Base-by-base conservation (phyloP, 1,140 invertebrate genomes). In the Plutomurus gul region DNA sequence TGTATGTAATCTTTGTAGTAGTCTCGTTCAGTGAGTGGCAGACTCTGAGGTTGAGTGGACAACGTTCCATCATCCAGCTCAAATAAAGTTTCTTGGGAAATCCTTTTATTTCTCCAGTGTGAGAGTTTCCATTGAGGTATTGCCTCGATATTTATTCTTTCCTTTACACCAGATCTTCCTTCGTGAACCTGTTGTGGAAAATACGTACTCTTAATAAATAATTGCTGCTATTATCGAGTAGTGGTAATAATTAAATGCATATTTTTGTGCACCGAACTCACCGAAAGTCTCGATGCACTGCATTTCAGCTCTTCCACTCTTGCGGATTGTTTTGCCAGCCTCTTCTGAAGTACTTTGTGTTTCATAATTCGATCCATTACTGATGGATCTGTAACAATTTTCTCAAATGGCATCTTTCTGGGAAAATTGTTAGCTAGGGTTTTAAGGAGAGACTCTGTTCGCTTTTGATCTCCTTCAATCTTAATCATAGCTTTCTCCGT, bases 311-410 rank as follows among this genome's bases (percentile, higher is more conserved):
- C 36, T 25, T 77, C 75, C 0, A 82, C 51, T 40, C 60, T 80
- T 13, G 75, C 71, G 20, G 75, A 56, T 39, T 82, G 78, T 7
- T 43, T 37, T 11, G 30, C n/a, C 0, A 82, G 36, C 46, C 81
- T 22, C 47, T 80, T 40, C 47, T 82, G 81, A 4, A 82, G 36
- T 18, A 81, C 76, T 39, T 76, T 75, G 11, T 82, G 76, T 30
- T 82, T 82, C 3, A 72, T 76, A 11, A 82, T 60, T 7, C 81
- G 46, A 37, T 82, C 81, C 51, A 82, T 56, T 7, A 82, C 47
- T 27, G 81, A 82, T 1, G 81, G 81, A 56, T 82, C 81, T 1
- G 81, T 80, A 2, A 82, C 78, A 4, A 82, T 37, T 70, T 80
- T 80, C 33, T 70, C 75, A 25, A 82, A 78, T 0, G 81, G 75